phyloP scores from a whole-genome alignment of 2,888 invertebrate genomes.

The Mellilla xanthometata region DNA sequence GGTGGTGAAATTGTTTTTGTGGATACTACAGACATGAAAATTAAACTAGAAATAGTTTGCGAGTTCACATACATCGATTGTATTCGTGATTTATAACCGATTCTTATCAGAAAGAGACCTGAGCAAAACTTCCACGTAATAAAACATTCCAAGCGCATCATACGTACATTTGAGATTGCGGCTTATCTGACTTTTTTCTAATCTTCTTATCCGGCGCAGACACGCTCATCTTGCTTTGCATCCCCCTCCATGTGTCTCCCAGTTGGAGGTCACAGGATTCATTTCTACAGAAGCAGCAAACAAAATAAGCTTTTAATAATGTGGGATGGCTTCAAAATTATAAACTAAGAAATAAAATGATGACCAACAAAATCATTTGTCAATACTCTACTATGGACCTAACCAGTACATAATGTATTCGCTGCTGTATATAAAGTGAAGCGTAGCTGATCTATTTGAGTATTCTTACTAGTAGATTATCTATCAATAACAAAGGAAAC shows the following conservation, averaged over 20 bases:
- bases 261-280: conserved; percentile 93
- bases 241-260: conserved; percentile 88
- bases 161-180: conserved; percentile 86
- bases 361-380: conserved; percentile 27
- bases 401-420: conserved; percentile 17
- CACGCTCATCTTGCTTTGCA: conserved; percentile 94
- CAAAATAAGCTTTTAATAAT: conserved; percentile 69
- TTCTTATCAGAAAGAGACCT: conserved; percentile 35
- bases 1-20: conserved; percentile 7
- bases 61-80: conserved; percentile 5
- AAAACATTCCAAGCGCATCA: conserved; percentile 63
- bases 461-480: conserved; percentile 29
- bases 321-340: conserved; percentile 42
- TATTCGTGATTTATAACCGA: conserved; percentile 17
- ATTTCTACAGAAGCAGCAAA: conserved; percentile 88
- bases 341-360: conserved; percentile 33
- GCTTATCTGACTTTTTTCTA: conserved; percentile 87
- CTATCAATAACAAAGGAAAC: conserved; percentile 46
- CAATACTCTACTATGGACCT: conserved; percentile 28
- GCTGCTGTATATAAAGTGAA: conserved; percentile 10
- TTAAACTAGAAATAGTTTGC: conserved; percentile 3
- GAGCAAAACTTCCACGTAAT: conserved; percentile 42
- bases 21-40: conserved; percentile 8
- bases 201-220: conserved; percentile 86
- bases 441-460: conserved; percentile 33